These are phyloP conservation scores for Rhinolophus sinicus DNA, from an alignment of 2,113 vertebrate genomes.

Conservation along the genomic window DNA sequence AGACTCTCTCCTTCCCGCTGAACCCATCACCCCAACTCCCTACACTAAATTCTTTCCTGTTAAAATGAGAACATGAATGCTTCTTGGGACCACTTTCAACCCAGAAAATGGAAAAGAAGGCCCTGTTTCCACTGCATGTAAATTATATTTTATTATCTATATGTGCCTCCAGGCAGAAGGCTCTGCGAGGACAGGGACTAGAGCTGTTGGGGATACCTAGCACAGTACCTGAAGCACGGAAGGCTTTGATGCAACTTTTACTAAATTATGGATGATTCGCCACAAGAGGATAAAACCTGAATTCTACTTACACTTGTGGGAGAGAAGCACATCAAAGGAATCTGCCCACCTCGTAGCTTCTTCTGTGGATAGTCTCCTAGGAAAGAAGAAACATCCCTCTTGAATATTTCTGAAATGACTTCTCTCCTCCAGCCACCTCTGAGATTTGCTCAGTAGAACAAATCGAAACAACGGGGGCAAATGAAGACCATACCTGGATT, in stretches of 20 bases:
- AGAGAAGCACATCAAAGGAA: slow-evolving; percentile 89
- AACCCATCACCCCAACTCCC: not conserved
- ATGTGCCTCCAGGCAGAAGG: not conserved
- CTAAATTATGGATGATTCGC: not conserved
- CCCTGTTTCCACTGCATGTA: not conserved
- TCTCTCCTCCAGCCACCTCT: not conserved
- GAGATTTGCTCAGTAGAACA: not conserved
- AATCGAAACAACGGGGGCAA: not conserved
- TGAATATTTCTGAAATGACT: slow-evolving; percentile 18
- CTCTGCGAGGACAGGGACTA: too few relatives aligned
- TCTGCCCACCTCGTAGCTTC: slow-evolving; percentile 90
- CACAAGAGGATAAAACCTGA: not conserved
- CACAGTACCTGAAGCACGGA: not conserved
- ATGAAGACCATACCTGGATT: not conserved
- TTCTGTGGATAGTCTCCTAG: slow-evolving; percentile 88
- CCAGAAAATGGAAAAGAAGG: not conserved
- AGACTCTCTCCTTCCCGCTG: not conserved
- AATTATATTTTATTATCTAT: not conserved
- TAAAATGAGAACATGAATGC: slow-evolving; percentile 7
- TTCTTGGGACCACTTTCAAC: not conserved
- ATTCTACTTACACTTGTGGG: slow-evolving; percentile 90
- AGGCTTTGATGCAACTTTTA: not conserved
- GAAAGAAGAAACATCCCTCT: slow-evolving; percentile 59
- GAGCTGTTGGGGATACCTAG: not conserved
- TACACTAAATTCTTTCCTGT: not conserved